Evolutionary conservation across 2,113 vertebrate genomes (phyloP).

Genomic region (Lynx canadensis): DNA sequence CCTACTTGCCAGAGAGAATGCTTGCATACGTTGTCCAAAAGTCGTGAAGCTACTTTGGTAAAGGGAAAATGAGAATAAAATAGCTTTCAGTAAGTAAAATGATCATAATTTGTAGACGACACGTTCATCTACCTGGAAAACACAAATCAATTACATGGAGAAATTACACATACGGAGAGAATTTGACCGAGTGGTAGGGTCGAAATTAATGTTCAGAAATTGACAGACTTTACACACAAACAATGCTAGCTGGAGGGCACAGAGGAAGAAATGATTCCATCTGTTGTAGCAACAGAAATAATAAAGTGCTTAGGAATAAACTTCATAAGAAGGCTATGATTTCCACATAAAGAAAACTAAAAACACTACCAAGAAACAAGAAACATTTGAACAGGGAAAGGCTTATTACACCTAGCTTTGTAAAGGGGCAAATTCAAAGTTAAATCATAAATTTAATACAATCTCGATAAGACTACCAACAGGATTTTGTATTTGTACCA

Average conservation of each 20-base stretch:
- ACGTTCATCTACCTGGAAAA: background rate
- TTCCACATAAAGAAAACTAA: background rate
- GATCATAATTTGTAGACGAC: background rate
- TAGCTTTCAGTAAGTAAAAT: background rate
- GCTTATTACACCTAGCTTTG: background rate
- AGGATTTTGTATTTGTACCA: background rate
- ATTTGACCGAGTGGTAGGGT: background rate
- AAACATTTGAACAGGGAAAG: background rate
- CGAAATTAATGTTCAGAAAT: background rate
- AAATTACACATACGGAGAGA: background rate
- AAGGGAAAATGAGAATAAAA: background rate
- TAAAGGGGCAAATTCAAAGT: background rate
- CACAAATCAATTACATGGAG: background rate
- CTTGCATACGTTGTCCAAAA: background rate
- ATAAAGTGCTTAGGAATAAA: background rate
- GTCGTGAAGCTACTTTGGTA: background rate
- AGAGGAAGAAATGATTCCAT: background rate
- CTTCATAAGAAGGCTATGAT: background rate
- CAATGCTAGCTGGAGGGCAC: background rate
- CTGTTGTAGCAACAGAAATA: background rate
- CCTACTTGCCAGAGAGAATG: background rate
- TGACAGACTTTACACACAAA: background rate
- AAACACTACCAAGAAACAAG: background rate
- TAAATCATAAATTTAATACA: background rate
- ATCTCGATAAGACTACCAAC: background rate